A percentile compares a stretch with the other conserved stretches of the same genome.
phyloP scores from a whole-genome alignment of 1,140 invertebrate genomes.

The Oscheius sp. region DNA sequence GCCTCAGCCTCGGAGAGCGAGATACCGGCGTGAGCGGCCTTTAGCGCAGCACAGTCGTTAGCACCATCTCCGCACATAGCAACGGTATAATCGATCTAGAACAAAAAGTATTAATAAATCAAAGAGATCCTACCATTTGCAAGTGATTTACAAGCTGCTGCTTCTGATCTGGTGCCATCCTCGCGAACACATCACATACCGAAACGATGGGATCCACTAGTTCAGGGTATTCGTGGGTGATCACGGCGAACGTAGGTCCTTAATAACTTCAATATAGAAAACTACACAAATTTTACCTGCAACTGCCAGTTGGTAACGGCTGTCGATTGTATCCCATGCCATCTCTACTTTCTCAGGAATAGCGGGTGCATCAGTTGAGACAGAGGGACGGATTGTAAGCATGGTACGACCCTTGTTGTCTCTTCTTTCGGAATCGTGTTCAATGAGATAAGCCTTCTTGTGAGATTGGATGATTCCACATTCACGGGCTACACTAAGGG shows the following conservation, averaged over 20 bases:
- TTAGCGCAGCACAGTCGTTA: slow-evolving; percentile 81
- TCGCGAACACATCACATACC: slow-evolving; percentile 76
- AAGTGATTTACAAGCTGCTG: slow-evolving; percentile 85
- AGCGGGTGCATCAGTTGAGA: background rate
- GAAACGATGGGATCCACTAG: slow-evolving; percentile 53
- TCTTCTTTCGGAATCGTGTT: slow-evolving; percentile 58
- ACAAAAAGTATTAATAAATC: background rate
- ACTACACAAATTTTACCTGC: background rate
- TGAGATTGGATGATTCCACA: slow-evolving; percentile 79
- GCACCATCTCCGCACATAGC: slow-evolving; percentile 92
- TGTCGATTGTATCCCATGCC: background rate
- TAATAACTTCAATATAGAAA: background rate
- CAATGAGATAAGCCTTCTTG: slow-evolving; percentile 74
- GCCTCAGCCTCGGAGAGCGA: slow-evolving; percentile 92
- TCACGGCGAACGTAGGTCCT: slow-evolving; percentile 51
- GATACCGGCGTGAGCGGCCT: slow-evolving; percentile 86
- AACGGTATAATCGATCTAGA: slow-evolving; percentile 70
- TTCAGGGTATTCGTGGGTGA: slow-evolving; percentile 59
- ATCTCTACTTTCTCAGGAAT: slow-evolving; percentile 1
- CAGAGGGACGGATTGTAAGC: slow-evolving; percentile 28
- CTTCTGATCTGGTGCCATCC: slow-evolving; percentile 96
- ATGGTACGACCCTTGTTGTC: slow-evolving; percentile 46
- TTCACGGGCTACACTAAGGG: slow-evolving; percentile 88
- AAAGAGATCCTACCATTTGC: slow-evolving; percentile 68
- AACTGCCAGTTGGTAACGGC: slow-evolving; percentile 17